A percentile compares a stretch with the other conserved stretches of the same genome.
Evolutionary conservation across 2,113 vertebrate genomes (phyloP).

Genomic region (Psephotus haematonotus): DNA sequence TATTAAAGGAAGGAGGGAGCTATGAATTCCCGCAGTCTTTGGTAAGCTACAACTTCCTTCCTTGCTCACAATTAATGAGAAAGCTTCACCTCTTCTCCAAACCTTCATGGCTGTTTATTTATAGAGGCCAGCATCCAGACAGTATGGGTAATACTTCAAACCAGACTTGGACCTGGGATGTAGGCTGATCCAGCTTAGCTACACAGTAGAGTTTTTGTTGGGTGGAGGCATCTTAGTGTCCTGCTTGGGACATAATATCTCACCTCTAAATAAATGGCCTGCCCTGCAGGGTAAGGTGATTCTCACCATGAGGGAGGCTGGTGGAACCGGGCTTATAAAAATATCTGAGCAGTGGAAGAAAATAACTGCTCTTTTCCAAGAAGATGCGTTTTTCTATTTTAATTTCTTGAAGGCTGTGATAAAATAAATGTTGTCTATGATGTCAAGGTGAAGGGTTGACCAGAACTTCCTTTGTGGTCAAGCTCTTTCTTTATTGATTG

Average conservation of each 20-base stretch:
- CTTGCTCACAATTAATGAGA: conserved; percentile 42
- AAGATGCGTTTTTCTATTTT: conserved; percentile 69
- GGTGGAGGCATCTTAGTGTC: conserved; percentile 44
- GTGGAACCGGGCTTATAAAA: conserved; percentile 63
- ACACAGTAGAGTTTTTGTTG: conserved; percentile 58
- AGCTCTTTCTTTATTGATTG: conserved; percentile 50
- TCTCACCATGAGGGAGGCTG: conserved; percentile 54
- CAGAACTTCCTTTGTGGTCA: conserved; percentile 60
- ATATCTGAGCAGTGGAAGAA: conserved; percentile 59
- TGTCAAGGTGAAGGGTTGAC: conserved; percentile 42
- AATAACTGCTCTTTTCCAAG: conserved; percentile 69
- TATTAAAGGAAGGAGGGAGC: conserved; percentile 37
- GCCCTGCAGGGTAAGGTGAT: conserved; percentile 50
- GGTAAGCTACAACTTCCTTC: conserved; percentile 48
- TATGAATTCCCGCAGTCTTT: conserved; percentile 4
- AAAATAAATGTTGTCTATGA: conserved; percentile 70
- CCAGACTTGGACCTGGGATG: conserved; percentile 27
- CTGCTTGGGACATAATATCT: conserved; percentile 48
- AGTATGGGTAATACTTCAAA: conserved; percentile 48
- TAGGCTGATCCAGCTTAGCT: conserved; percentile 28
- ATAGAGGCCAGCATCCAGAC: conserved; percentile 40
- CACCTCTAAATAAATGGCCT: conserved; percentile 61
- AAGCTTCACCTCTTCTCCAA: conserved; percentile 44
- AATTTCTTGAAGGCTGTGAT: conserved; percentile 64
- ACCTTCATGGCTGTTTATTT: conserved; percentile 51